phyloP scores from a whole-genome alignment of 64 coral and sea anemone genomes.

The Cladopsammia gracilis region DNA sequence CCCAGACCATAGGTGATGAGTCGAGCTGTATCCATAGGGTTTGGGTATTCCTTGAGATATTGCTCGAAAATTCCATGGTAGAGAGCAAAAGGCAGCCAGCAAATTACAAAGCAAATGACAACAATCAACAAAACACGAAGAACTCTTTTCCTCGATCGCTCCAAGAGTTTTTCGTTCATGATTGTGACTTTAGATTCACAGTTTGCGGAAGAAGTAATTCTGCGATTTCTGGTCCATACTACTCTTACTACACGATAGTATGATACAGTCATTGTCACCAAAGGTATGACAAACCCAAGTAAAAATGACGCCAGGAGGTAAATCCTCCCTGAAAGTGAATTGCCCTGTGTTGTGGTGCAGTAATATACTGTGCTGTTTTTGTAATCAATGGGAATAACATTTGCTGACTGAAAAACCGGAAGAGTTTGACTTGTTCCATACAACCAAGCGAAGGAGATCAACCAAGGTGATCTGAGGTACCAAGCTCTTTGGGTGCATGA shows the following conservation, averaged over 20 bases:
- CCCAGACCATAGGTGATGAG: constrained; percentile 61
- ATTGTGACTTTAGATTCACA: not conserved
- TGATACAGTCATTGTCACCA: not conserved
- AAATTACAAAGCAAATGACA: constrained; percentile 61
- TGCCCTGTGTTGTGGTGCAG: not conserved
- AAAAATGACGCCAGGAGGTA: not conserved
- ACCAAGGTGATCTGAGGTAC: not conserved
- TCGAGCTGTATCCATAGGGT: constrained; percentile 74
- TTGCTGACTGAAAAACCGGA: not conserved
- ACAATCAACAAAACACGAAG: constrained; percentile 58
- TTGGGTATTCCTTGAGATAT: constrained; percentile 62
- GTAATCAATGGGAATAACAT: not conserved
- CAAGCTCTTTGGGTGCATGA: not conserved
- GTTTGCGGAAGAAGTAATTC: not conserved
- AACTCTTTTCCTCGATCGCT: not conserved
- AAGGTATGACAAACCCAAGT: not conserved
- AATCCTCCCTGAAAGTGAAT: not conserved
- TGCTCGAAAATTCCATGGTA: constrained; percentile 76
- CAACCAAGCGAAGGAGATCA: not conserved
- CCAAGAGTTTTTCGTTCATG: not conserved
- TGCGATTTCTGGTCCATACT: not conserved
- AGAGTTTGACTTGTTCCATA: not conserved
- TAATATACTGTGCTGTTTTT: not conserved
- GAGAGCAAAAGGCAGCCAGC: constrained; percentile 74
- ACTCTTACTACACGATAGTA: not conserved